Evolutionary conservation across 2,888 invertebrate species (phyloP), one percentile per base, ranked within the genome.

Genomic region (Sarcophaga rosellei): DNA sequence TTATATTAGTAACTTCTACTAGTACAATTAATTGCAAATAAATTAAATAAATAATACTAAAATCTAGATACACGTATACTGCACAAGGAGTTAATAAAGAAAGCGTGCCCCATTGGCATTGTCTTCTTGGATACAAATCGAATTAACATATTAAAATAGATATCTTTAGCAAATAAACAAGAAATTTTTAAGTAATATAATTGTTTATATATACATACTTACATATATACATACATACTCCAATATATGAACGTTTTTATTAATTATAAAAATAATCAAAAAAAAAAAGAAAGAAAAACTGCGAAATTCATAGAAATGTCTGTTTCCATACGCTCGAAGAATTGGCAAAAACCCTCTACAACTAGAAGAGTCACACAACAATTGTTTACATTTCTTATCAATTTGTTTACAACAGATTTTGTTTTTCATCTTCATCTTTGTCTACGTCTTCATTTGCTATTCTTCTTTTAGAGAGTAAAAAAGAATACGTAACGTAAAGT

Each of bases 321-420:
- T 70, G 25, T 57, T 57, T 70, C 57, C 15, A 70, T 70, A 70
- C 35, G 57, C 12, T 10, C 11, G 57, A 57, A 10, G 8, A 10
- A 68, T 68, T 45, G 20, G 17, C 65, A 5, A 17, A 44, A 44
- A 66, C 20, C 2, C 44, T 20, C 35, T 20, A 8, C 8, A 17
- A 65, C 25, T 59, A 15, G 8, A n/a, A 17, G 25, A 44, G 25
- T 72, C 17, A 17, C 35, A 53, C 47, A 17, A 75, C 47, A 17
- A 57, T 62, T 83, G 83, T 83, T 83, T 83, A 83, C 69, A 74
- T 78, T 83, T 78, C 83, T 78, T 78, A 83, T 83, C 78, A 73
- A 73, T 47, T 83, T 83, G 72, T 73, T 83, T 83, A 83, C 83
- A 83, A 73, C 25, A 57, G 61, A 74, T 65, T 73, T 69, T 66